Evolutionary conservation across 1,140 invertebrate species (phyloP).

Genomic region (Antheraea mylitta): DNA sequence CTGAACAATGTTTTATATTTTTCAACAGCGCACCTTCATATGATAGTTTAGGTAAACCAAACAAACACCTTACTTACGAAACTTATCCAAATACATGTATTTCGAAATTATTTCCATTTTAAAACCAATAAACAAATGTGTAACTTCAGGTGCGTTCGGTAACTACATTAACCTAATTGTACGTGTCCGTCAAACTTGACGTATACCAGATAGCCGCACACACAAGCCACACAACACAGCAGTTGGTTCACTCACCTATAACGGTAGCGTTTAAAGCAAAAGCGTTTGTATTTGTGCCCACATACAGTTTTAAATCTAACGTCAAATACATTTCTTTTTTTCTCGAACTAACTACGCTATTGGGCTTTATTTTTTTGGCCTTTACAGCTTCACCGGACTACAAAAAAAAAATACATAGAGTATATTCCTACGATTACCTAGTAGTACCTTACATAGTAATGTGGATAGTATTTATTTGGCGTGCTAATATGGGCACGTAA

Average conservation of each 20-base stretch:
- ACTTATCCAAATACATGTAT: background rate
- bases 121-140: background rate
- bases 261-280: background rate
- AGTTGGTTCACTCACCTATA: background rate
- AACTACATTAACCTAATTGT: slow-evolving; percentile 3
- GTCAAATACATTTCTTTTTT: background rate
- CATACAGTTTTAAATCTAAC: background rate
- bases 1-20: background rate
- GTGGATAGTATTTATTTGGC: no score
- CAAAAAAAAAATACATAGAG: no score
- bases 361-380: no score
- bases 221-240: background rate
- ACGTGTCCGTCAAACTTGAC: background rate
- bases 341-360: no score
- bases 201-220: background rate
- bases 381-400: no score
- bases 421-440: no score
- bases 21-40: background rate
- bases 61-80: background rate
- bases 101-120: slow-evolving; percentile 1
- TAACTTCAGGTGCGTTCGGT: background rate
- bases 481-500: no score
- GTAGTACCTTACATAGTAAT: no score
- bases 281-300: background rate
- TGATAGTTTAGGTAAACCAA: background rate